A percentile compares a stretch with the other conserved stretches of the same genome.
These are phyloP conservation scores for Oreochromis niloticus DNA, from an alignment of 2,113 vertebrate genomes.

Conservation along the genomic window DNA sequence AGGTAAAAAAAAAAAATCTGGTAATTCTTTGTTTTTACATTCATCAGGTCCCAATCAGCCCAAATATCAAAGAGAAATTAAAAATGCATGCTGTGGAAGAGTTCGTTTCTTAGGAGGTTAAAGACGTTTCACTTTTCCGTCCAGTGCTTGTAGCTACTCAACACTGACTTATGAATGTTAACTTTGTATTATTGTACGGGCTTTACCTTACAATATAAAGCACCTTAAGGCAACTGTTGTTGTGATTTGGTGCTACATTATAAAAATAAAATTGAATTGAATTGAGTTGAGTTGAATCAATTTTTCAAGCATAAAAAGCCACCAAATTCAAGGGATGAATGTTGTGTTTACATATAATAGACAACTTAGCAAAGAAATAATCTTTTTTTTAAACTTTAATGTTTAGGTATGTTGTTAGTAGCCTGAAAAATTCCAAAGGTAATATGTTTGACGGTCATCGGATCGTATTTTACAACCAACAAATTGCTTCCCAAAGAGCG, in stretches of 20 bases:
- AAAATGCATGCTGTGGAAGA: too few relatives aligned
- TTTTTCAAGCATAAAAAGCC: neutral
- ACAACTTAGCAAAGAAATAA: neutral
- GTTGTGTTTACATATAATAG: neutral
- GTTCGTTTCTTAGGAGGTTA: neutral
- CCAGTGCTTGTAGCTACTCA: neutral
- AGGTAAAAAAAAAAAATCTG: too few relatives aligned
- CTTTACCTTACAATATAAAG: neutral
- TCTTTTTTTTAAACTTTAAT: neutral
- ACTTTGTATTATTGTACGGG: neutral
- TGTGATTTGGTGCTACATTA: neutral
- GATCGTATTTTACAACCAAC: neutral
- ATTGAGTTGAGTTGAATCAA: neutral
- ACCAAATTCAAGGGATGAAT: fast-evolving
- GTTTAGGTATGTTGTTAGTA: neutral
- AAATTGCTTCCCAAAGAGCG: neutral
- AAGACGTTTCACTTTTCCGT: neutral
- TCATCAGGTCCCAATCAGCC: too few relatives aligned
- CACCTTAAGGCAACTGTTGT: neutral
- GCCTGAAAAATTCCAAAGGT: neutral
- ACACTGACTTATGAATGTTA: neutral
- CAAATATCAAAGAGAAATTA: too few relatives aligned
- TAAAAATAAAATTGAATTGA: neutral
- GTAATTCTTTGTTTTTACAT: too few relatives aligned
- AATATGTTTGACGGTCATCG: neutral